Conservation (phyloP, 2,113 vertebrate genomes). For the Boleophthalmus pectinirostris region DNA sequence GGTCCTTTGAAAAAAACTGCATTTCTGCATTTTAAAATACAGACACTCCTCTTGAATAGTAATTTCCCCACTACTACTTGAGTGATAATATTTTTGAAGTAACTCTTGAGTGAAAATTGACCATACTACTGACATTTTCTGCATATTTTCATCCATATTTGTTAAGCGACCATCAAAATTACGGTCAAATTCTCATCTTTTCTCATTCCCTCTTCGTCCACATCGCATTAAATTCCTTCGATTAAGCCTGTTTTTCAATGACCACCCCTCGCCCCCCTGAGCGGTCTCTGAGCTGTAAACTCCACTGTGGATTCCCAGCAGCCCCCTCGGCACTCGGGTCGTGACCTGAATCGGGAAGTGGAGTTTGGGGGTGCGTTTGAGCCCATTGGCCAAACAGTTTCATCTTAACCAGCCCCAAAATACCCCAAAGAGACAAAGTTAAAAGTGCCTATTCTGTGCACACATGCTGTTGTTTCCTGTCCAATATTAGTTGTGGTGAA, state of each 20-base stretch:
- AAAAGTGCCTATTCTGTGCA: slow-evolving; percentile 45
- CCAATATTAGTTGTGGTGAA: slow-evolving; percentile 55
- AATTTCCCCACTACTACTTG: too few relatives aligned
- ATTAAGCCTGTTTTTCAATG: neutral
- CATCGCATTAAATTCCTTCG: neutral
- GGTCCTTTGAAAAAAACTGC: too few relatives aligned
- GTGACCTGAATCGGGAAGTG: slow-evolving; percentile 54
- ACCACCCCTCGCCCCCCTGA: neutral
- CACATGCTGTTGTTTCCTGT: slow-evolving; percentile 48
- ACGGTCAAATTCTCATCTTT: too few relatives aligned
- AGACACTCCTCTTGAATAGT: too few relatives aligned
- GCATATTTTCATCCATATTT: too few relatives aligned
- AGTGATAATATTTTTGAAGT: too few relatives aligned
- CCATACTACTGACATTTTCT: too few relatives aligned
- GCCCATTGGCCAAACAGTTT: slow-evolving; percentile 40
- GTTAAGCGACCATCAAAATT: too few relatives aligned
- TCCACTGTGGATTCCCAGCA: slow-evolving; percentile 31
- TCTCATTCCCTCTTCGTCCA: too few relatives aligned
- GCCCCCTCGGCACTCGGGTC: slow-evolving; percentile 14
- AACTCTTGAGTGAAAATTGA: too few relatives aligned
- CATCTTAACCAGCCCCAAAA: slow-evolving; percentile 42
- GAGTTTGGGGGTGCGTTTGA: neutral
- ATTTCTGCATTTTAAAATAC: too few relatives aligned
- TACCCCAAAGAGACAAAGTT: slow-evolving; percentile 62
- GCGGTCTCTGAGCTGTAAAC: neutral